phyloP scores from a whole-genome alignment of 2,888 invertebrate genomes.

The Yponomeuta cagnagella region DNA sequence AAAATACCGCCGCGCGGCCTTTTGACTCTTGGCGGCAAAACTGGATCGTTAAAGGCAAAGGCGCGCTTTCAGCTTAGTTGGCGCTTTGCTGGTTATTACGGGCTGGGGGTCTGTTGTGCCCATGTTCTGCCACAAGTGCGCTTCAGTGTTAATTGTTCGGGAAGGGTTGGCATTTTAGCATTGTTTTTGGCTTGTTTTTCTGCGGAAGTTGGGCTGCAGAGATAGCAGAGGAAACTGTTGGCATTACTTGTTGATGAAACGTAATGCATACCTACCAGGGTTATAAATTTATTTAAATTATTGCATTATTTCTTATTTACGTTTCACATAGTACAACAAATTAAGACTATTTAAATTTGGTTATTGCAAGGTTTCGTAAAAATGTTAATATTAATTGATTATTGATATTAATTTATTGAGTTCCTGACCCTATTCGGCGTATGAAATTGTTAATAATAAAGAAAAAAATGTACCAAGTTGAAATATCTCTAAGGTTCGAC shows the following conservation, averaged over 20 bases:
- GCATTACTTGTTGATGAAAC: background rate
- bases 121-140: constrained; percentile 64
- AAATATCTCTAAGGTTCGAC: no score
- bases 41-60: constrained; percentile 46
- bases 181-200: constrained; percentile 38
- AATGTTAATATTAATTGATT: no score
- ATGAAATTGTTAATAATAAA: no score
- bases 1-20: background rate
- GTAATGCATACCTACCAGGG: no score
- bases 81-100: constrained; percentile 31
- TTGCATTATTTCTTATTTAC: no score
- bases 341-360: no score
- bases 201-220: background rate
- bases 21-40: background rate
- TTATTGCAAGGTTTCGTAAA: no score
- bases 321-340: no score
- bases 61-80: constrained; percentile 58
- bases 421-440: no score
- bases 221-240: background rate
- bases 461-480: no score
- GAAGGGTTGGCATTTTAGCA: constrained; percentile 65
- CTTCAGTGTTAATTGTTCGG: constrained; percentile 72
- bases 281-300: no score
- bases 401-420: no score
- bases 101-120: constrained; percentile 47